Percentiles rank a stretch among this genome's conserved stretches.
Evolutionary conservation across 2,888 invertebrate species (phyloP).

Genomic region (Drosophila hamatofila): DNA sequence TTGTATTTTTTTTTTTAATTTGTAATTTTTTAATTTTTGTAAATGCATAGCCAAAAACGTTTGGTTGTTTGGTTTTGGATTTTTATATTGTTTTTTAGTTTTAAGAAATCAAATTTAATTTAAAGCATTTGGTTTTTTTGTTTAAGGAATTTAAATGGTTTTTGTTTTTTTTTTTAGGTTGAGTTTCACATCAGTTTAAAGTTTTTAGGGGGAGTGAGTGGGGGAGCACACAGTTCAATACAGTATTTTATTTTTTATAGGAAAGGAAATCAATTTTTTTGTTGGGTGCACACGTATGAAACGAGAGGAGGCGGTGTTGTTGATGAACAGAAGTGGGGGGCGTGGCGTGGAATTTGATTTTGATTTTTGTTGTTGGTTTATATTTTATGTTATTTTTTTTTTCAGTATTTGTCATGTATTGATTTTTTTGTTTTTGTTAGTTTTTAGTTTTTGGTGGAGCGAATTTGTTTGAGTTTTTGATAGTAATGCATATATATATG

Average conservation of each 20-base stretch:
- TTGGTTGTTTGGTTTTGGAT: slow-evolving; percentile 59
- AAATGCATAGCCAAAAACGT: slow-evolving; percentile 55
- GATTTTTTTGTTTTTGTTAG: slow-evolving; percentile 35
- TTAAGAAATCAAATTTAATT: slow-evolving; percentile 67
- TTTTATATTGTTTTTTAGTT: slow-evolving; percentile 41
- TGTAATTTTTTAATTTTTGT: slow-evolving; percentile 16
- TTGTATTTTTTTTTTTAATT: slow-evolving; percentile 5
- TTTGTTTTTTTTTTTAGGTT: slow-evolving; percentile 58
- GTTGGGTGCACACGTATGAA: slow-evolving; percentile 60
- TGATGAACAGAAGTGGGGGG: slow-evolving; percentile 40
- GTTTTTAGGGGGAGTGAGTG: slow-evolving; percentile 15
- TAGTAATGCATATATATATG: slow-evolving; percentile 54
- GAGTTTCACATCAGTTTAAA: slow-evolving; percentile 57
- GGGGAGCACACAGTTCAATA: slow-evolving; percentile 58
- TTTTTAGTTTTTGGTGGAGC: slow-evolving; percentile 50
- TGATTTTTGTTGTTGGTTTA: slow-evolving; percentile 30
- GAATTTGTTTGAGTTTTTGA: slow-evolving; percentile 51
- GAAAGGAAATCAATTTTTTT: slow-evolving; percentile 53
- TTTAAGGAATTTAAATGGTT: slow-evolving; percentile 49
- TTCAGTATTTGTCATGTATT: slow-evolving; percentile 33
- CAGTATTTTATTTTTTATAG: slow-evolving; percentile 39
- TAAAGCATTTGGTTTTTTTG: slow-evolving; percentile 43
- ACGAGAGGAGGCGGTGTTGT: slow-evolving; percentile 19
- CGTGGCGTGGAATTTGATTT: slow-evolving; percentile 53
- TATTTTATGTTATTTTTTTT: slow-evolving; percentile 22